A percentile compares a stretch with the other conserved stretches of the same genome.
Conservation (phyloP, 2,888 invertebrate species). For the Exephanes ischioxanthus region DNA sequence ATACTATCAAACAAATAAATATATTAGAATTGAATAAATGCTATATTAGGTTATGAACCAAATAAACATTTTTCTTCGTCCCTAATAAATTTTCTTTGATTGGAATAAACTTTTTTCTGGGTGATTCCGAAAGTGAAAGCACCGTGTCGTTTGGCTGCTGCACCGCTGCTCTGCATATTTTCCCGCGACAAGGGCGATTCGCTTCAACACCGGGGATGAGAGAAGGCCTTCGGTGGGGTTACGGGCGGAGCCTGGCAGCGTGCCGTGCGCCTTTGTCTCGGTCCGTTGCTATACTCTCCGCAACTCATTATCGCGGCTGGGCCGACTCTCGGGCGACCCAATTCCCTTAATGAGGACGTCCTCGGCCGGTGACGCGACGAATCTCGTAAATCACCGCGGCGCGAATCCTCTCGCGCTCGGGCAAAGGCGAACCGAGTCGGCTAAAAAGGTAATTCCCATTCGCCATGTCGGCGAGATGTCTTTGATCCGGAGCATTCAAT, state of each 20-base stretch:
- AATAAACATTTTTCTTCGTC: too few species aligned
- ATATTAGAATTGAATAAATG: too few species aligned
- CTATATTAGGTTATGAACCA: too few species aligned
- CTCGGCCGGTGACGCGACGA: slow-evolving; percentile 62
- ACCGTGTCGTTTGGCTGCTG: slow-evolving; percentile 32
- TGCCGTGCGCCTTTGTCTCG: slow-evolving; percentile 71
- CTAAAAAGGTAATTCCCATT: slow-evolving; percentile 24
- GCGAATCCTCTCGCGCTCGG: slow-evolving; percentile 39
- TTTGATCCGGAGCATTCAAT: slow-evolving; percentile 58
- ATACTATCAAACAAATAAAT: too few species aligned
- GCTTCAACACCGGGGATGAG: slow-evolving; percentile 34
- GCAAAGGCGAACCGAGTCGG: slow-evolving; percentile 26
- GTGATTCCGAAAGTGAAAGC: slow-evolving; percentile 55
- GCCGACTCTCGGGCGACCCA: slow-evolving; percentile 71
- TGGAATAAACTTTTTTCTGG: too few species aligned
- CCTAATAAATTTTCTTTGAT: too few species aligned
- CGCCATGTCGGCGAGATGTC: slow-evolving; percentile 27
- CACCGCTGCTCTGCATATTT: slow-evolving; percentile 42
- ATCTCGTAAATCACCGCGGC: slow-evolving; percentile 66
- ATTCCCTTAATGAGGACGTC: slow-evolving; percentile 78
- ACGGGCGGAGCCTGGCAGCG: slow-evolving; percentile 43
- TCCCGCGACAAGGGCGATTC: slow-evolving; percentile 59
- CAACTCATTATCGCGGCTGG: slow-evolving; percentile 75
- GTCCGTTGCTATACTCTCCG: slow-evolving; percentile 67
- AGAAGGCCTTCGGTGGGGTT: slow-evolving; percentile 39